These are phyloP conservation scores for Oplegnathus fasciatus DNA, from an alignment of 2,113 vertebrate genomes.

Conservation along the genomic window DNA sequence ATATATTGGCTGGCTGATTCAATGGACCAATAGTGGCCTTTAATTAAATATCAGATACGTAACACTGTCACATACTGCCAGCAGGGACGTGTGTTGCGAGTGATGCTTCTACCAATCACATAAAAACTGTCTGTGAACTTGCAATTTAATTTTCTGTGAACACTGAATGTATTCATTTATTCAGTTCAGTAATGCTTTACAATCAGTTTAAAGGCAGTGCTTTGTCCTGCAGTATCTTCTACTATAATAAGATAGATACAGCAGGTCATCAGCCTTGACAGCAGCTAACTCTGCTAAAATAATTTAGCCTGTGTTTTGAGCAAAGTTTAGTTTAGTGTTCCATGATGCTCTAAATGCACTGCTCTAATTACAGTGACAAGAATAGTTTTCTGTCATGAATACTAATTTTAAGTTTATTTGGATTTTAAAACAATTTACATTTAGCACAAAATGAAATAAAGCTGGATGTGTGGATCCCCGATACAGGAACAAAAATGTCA, in stretches of 20 bases:
- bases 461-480: not conserved
- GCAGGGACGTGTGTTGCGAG: not conserved
- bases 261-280: not conserved
- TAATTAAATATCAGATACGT: not conserved
- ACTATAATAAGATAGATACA: not conserved
- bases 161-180: not conserved
- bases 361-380: not conserved
- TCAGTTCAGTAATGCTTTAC: not conserved
- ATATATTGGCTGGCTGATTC: not conserved
- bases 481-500: not conserved
- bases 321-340: too few species aligned
- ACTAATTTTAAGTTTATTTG: not conserved
- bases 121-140: not conserved
- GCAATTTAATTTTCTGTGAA: not conserved
- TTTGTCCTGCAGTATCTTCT: not conserved
- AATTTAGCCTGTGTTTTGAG: not conserved
- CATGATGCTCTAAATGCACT: not conserved
- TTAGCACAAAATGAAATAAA: not conserved
- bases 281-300: not conserved
- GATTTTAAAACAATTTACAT: not conserved
- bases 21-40: not conserved
- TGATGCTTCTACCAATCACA: not conserved
- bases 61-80: not conserved
- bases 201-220: not conserved
- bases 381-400: not conserved